A percentile compares a stretch with the other conserved stretches of the same genome.
phyloP scores from a whole-genome alignment of 2,113 vertebrate genomes.

The Catharus bicknelli region DNA sequence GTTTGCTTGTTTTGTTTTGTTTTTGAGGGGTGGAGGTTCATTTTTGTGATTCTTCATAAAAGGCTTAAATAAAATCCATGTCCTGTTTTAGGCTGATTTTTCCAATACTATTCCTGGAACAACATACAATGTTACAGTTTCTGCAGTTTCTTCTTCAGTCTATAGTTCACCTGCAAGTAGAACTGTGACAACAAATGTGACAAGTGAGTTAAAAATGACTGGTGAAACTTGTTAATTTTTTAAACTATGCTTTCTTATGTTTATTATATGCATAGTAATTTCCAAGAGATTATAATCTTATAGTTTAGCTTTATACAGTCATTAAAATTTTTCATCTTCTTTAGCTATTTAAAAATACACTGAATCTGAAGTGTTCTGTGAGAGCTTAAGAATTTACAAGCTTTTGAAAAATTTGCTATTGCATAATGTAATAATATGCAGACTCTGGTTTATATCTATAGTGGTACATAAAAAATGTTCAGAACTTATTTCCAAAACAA shows the following conservation, averaged over 20 bases:
- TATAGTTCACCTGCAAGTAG: constrained; percentile 87
- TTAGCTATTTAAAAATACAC: neutral
- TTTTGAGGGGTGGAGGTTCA: rapidly evolving
- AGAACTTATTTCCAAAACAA: neutral
- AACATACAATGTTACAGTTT: constrained; percentile 79
- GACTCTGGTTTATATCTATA: neutral
- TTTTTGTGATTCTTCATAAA: neutral
- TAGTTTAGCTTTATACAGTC: neutral
- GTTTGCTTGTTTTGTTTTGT: neutral
- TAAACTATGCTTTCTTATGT: neutral
- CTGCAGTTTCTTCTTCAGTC: constrained; percentile 82
- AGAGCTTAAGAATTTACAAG: neutral
- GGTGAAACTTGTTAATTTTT: neutral
- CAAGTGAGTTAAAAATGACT: constrained; percentile 78
- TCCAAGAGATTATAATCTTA: neutral
- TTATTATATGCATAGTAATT: neutral
- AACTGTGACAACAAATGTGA: constrained; percentile 82
- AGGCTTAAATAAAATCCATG: neutral
- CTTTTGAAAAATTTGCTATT: neutral
- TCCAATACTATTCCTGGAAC: constrained; percentile 77
- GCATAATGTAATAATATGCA: neutral
- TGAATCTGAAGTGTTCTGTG: neutral
- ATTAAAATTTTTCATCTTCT: neutral
- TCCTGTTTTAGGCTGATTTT: constrained; percentile 80
- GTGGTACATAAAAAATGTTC: neutral